phyloP scores from a whole-genome alignment of 2,888 invertebrate species.

The Xestia ashworthii region DNA sequence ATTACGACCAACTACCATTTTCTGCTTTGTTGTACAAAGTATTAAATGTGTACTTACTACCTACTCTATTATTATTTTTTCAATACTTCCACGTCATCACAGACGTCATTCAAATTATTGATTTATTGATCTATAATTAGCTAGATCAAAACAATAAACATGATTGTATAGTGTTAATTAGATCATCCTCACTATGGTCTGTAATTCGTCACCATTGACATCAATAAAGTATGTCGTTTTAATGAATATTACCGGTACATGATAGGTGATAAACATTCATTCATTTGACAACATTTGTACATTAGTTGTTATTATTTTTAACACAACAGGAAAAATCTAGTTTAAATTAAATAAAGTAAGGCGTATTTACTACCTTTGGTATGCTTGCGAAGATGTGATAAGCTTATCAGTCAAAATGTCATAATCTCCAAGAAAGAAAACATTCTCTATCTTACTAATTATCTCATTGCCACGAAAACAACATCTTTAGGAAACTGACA shows the following conservation, averaged over 20 bases:
- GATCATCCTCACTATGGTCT: not conserved
- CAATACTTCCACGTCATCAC: too few relatives aligned
- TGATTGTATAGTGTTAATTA: not conserved
- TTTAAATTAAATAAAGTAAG: not conserved
- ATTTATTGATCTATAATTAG: not conserved
- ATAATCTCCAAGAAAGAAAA: slow-evolving; percentile 12
- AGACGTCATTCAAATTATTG: not conserved
- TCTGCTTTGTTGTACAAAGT: not conserved
- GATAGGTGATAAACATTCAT: not conserved
- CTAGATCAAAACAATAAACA: not conserved
- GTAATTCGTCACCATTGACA: slow-evolving; percentile 26
- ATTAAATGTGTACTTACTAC: not conserved
- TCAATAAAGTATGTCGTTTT: slow-evolving; percentile 29
- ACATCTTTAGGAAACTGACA: not conserved
- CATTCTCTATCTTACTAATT: slow-evolving; percentile 10
- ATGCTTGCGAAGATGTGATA: slow-evolving; percentile 6
- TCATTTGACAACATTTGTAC: too few relatives aligned
- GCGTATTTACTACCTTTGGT: slow-evolving; percentile 4
- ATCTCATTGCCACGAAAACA: slow-evolving; percentile 10
- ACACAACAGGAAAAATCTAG: slow-evolving; percentile 7
- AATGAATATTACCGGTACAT: slow-evolving; percentile 5
- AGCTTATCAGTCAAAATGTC: slow-evolving; percentile 17
- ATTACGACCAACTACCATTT: too few relatives aligned
- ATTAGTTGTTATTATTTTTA: not conserved
- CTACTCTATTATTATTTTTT: too few relatives aligned